These are phyloP conservation scores for Abramis brama DNA, from an alignment of 2,113 vertebrate genomes.

Conservation along the genomic window DNA sequence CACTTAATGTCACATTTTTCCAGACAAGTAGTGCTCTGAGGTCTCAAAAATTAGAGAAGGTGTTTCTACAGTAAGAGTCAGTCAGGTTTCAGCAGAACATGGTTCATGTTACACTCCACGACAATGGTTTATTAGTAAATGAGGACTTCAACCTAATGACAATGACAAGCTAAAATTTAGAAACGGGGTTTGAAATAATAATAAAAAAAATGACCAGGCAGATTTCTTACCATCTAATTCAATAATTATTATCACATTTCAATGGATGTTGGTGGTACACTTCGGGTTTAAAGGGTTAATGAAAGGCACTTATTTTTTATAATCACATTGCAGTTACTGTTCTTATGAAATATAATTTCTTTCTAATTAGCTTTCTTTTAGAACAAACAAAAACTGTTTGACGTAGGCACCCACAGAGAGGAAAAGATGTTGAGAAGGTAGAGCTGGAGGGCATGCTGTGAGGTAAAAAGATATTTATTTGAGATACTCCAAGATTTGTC, in stretches of 20 bases:
- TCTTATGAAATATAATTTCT: background rate
- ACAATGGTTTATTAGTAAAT: slow-evolving; percentile 15
- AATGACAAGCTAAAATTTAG: too few species aligned
- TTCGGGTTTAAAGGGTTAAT: too few species aligned
- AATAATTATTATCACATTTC: background rate
- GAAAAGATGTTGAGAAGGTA: background rate
- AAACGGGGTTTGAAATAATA: too few species aligned
- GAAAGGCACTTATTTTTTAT: too few species aligned
- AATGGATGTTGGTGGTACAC: too few species aligned
- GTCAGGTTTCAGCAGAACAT: background rate
- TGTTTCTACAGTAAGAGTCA: background rate
- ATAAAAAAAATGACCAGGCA: background rate
- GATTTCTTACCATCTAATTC: background rate
- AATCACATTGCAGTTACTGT: too few species aligned
- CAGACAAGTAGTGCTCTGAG: background rate
- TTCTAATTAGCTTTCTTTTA: background rate
- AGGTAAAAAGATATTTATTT: slow-evolving; percentile 23
- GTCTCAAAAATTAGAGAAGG: background rate
- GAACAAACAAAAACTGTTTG: slow-evolving; percentile 1
- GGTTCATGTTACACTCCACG: background rate
- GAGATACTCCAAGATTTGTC: background rate
- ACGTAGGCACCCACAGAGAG: background rate
- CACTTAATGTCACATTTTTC: background rate
- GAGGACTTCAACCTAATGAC: too few species aligned
- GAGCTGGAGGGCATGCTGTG: slow-evolving; percentile 18